Percentiles rank a stretch among this genome's conserved stretches.
These are phyloP conservation scores for Sarcophaga variegata DNA, from an alignment of 2,888 invertebrate genomes.

Conservation along the genomic window DNA sequence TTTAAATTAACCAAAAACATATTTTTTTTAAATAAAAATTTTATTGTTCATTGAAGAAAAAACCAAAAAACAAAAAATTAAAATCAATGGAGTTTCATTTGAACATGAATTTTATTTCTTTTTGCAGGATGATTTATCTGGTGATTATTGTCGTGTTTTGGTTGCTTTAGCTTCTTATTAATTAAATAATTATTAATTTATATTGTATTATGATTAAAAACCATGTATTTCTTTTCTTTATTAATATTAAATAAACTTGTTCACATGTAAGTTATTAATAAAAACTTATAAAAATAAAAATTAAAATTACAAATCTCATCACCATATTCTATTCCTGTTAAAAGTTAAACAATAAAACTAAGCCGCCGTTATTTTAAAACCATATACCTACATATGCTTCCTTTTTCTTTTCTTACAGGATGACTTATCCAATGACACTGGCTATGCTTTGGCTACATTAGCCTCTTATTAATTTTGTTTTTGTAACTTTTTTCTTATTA, in stretches of 20 bases:
- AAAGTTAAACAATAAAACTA: constrained; percentile 10
- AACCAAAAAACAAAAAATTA: constrained; percentile 34
- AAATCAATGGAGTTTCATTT: constrained; percentile 48
- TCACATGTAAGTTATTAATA: background rate
- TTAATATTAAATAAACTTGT: background rate
- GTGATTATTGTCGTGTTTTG: constrained; percentile 87
- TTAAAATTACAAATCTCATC: background rate
- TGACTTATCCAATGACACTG: constrained; percentile 87
- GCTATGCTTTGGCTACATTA: constrained; percentile 84
- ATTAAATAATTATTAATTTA: constrained; percentile 18
- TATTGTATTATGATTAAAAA: constrained; percentile 1
- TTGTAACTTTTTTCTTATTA: background rate
- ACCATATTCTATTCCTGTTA: background rate
- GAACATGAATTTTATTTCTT: constrained; percentile 62
- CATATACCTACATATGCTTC: background rate
- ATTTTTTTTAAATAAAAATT: background rate
- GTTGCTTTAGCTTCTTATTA: constrained; percentile 80
- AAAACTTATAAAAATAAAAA: background rate
- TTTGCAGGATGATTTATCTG: constrained; percentile 86
- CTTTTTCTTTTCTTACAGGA: constrained; percentile 82
- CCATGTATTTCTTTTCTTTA: background rate
- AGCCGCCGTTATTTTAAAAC: background rate
- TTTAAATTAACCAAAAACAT: constrained; percentile 13
- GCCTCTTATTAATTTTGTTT: constrained; percentile 74
- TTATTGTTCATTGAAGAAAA: background rate